Conservation (phyloP, 2,113 vertebrate species). For the Coracopsis vasa region DNA sequence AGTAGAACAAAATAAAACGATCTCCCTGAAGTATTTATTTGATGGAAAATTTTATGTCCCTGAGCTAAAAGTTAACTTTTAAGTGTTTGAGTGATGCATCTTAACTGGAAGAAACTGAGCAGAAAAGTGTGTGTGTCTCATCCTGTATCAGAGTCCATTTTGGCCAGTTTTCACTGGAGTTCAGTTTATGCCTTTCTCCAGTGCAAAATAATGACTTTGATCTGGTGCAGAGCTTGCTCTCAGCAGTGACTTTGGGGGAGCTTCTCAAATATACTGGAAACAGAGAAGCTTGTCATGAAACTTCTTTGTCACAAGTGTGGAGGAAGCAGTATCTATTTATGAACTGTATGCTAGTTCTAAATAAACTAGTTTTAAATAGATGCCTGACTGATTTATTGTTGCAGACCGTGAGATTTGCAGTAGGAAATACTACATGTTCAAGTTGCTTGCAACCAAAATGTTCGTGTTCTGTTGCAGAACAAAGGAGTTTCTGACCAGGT, state of each 20-base stretch:
- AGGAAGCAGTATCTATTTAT: background rate
- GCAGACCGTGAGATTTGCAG: background rate
- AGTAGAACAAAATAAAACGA: background rate
- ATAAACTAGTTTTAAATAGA: constrained; percentile 23
- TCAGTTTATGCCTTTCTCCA: background rate
- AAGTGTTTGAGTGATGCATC: background rate
- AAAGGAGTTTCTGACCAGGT: background rate
- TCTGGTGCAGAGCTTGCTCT: background rate
- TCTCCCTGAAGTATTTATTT: background rate
- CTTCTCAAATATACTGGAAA: background rate
- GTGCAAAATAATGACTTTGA: background rate
- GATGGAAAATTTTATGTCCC: background rate
- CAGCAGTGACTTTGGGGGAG: background rate
- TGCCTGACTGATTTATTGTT: constrained; percentile 4
- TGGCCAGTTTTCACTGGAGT: background rate
- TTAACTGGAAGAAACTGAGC: background rate
- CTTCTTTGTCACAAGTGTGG: background rate
- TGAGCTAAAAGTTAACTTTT: background rate
- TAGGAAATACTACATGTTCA: background rate
- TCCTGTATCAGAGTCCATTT: background rate
- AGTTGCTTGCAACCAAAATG: background rate
- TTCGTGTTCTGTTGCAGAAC: background rate
- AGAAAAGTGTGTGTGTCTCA: background rate
- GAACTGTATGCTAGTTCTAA: constrained; percentile 8
- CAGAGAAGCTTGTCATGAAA: background rate